Evolutionary conservation across 2,797 vertebrate genomes (phyloP).

Genomic region (Alauda arvensis): DNA sequence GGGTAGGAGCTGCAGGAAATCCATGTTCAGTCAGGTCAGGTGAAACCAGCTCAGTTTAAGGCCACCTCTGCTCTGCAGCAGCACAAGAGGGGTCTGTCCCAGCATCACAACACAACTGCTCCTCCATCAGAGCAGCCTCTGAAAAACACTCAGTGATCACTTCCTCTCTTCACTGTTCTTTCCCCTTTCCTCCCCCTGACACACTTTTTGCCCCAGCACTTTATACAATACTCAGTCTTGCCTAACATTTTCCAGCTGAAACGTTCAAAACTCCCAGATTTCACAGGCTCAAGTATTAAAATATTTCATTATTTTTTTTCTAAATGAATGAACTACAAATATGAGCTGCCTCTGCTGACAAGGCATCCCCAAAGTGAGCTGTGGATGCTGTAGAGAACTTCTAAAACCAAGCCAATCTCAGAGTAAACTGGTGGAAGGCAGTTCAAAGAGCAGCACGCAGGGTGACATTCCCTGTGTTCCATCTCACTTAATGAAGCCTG

Average conservation of each 20-base stretch:
- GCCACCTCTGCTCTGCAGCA: neutral
- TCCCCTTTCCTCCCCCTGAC: neutral
- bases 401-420: neutral
- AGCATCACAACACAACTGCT: neutral
- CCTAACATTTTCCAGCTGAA: neutral
- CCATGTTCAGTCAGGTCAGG: neutral
- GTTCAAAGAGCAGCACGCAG: neutral
- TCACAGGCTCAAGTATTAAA: neutral
- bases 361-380: neutral
- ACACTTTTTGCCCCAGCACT: neutral
- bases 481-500: constrained; percentile 5
- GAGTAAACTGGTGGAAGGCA: neutral
- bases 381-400: neutral
- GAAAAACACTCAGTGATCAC: neutral
- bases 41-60: neutral
- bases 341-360: neutral
- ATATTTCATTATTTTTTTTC: neutral
- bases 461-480: neutral
- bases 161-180: neutral
- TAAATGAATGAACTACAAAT: neutral
- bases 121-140: neutral
- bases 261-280: neutral
- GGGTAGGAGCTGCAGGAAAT: neutral
- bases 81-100: neutral
- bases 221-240: neutral